Base-by-base conservation (phyloP, 2,113 vertebrate species). In the Crotalus tigris region DNA sequence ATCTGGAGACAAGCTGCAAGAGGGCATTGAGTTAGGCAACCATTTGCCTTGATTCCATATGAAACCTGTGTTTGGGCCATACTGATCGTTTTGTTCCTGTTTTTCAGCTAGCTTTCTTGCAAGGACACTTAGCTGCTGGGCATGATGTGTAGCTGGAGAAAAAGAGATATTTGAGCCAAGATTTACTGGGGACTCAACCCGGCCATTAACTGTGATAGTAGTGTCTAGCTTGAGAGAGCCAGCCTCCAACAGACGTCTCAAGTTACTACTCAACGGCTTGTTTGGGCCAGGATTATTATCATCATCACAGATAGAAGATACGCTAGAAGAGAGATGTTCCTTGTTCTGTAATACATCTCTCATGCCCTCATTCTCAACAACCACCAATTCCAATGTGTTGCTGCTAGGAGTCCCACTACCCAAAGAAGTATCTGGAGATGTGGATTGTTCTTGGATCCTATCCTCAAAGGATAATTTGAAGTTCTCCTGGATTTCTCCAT, bases 21-120 rank as follows among this genome's bases (percentile, higher is more conserved):
- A 96, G 53, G 98, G 98, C 95, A 98, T 94, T 91, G 98, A 91
- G 97, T 98, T 96, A 94, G 98, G 97, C 98, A 99, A 96, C 99
- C 99, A 99, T 97, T 99, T 99, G 95, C 99, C 99, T 94, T 98
- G 98, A 95, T 98, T 98, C 99, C 99, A 99, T 94, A 99, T 97
- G 90, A 99, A 99, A 93, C 98, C 97, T 58, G 51, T 90, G 96
- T 96, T 90, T 91, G 98, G 96, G 96, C 96, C 95, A 96, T 97
- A 97, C 95, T 98, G 94, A 98, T 99, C 97, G 96, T 97, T 96
- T 97, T 97, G 98, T 46, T 98, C 96, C 97, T 98, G 97, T 96
- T 98, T 99, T 97, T 98, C 99, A 33, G 99, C 99, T 95, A 99
- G 96, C 97, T 99, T 99, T 96, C 99, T 98, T 94, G 99, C 99